phyloP scores from a whole-genome alignment of 2,888 invertebrate genomes.

The Drosophila leonis region DNA sequence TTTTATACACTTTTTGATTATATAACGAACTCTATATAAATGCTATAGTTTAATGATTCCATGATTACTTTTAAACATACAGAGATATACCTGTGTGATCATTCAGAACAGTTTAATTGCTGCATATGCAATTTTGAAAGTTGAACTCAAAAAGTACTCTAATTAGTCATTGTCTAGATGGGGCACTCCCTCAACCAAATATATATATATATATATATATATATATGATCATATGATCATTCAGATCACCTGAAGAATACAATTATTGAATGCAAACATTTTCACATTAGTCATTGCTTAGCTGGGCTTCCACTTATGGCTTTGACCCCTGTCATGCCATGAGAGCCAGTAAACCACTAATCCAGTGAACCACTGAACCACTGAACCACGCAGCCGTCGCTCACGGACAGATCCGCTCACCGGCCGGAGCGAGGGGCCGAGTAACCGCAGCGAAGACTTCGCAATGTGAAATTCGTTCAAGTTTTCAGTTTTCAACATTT shows the following conservation, averaged over 20 bases:
- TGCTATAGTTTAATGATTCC: neutral
- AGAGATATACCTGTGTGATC: neutral
- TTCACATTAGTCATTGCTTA: neutral
- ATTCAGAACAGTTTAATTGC: neutral
- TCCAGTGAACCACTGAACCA: conserved; percentile 51
- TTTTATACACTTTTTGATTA: neutral
- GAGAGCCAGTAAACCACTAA: conserved; percentile 23
- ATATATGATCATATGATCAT: neutral
- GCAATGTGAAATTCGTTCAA: conserved; percentile 44
- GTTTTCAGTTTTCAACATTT: conserved; percentile 16
- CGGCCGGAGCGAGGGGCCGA: neutral
- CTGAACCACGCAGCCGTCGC: conserved; percentile 47
- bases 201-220: neutral
- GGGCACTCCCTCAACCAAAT: neutral
- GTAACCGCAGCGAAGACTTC: conserved; percentile 52
- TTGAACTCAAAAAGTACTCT: neutral
- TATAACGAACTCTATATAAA: neutral
- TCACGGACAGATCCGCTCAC: conserved; percentile 36
- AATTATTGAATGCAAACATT: neutral
- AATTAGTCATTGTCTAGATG: neutral
- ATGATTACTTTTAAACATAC: neutral
- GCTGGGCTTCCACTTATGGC: conserved; percentile 5
- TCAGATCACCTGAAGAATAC: neutral
- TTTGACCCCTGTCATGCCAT: conserved; percentile 28
- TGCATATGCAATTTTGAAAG: neutral